Percentiles rank a stretch among this genome's conserved stretches.
Evolutionary conservation across 1,140 invertebrate genomes (phyloP).

Genomic region (Teleogryllus occipitalis): DNA sequence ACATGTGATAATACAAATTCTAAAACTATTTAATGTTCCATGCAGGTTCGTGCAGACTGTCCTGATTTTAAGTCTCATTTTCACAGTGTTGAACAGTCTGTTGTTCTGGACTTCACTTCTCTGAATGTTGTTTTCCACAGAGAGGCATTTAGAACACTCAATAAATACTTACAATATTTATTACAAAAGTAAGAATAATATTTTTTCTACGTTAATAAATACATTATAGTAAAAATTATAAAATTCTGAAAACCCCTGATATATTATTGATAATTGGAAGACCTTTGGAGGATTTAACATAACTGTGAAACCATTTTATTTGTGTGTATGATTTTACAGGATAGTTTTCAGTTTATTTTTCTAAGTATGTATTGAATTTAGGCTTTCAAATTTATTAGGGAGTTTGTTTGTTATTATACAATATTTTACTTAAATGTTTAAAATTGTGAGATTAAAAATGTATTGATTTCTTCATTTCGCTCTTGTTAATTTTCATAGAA

Average conservation of each 20-base stretch:
- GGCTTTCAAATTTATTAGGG: neutral
- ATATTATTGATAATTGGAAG: no score
- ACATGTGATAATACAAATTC: neutral
- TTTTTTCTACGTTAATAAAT: no score
- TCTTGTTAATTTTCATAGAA: constrained; percentile 30
- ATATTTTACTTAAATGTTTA: neutral
- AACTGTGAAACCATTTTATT: no score
- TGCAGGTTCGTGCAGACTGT: constrained; percentile 64
- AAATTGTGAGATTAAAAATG: neutral
- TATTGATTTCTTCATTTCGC: neutral
- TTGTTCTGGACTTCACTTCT: constrained; percentile 60
- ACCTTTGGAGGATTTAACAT: no score
- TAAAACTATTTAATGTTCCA: neutral
- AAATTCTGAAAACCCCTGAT: no score
- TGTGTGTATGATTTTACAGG: neutral
- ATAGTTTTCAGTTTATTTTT: neutral
- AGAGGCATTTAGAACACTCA: constrained; percentile 60
- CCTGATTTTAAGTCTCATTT: constrained; percentile 76
- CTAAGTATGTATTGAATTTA: no score
- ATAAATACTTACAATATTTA: constrained; percentile 48
- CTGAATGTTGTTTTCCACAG: constrained; percentile 60
- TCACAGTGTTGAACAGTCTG: constrained; percentile 68
- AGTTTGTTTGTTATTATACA: neutral
- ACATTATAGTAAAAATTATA: no score
- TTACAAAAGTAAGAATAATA: constrained; percentile 35